Evolutionary conservation across 1,140 invertebrate species (phyloP).

Genomic region (Mya arenaria): DNA sequence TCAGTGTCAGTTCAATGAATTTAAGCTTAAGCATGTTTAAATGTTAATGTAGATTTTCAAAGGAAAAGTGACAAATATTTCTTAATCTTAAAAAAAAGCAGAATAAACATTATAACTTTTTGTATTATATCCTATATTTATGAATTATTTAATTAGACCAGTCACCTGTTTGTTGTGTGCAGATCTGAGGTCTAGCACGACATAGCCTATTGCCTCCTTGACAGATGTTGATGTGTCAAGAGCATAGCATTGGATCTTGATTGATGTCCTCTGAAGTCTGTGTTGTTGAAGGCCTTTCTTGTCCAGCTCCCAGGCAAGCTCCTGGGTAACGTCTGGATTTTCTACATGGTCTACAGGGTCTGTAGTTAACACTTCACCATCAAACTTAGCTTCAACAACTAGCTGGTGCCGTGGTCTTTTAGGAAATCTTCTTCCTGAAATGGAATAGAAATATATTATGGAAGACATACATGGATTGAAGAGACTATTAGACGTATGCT

Average conservation of each 20-base stretch:
- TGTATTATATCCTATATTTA: constrained; percentile 9
- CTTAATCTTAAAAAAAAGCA: too few relatives aligned
- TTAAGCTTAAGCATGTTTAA: too few relatives aligned
- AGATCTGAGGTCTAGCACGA: constrained; percentile 82
- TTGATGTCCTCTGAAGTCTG: constrained; percentile 80
- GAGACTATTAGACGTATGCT: too few relatives aligned
- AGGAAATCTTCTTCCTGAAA: constrained; percentile 80
- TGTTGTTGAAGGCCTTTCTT: constrained; percentile 82
- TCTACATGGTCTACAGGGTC: constrained; percentile 81
- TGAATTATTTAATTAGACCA: too few relatives aligned
- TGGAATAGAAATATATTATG: too few relatives aligned
- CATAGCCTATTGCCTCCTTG: constrained; percentile 82
- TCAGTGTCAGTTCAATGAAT: too few relatives aligned
- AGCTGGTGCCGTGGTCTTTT: constrained; percentile 77
- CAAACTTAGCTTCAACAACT: constrained; percentile 82
- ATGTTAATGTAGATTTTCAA: too few relatives aligned
- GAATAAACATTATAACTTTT: too few relatives aligned
- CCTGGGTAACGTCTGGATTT: constrained; percentile 81
- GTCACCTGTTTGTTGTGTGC: constrained; percentile 78
- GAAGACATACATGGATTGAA: too few relatives aligned
- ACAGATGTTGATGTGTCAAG: constrained; percentile 72
- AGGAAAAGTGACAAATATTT: too few relatives aligned
- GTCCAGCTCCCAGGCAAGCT: constrained; percentile 83
- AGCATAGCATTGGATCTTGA: constrained; percentile 82
- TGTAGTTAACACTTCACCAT: constrained; percentile 82